Percentiles rank a stretch among this genome's conserved stretches.
Evolutionary conservation across 2,888 invertebrate genomes (phyloP).

Genomic region (Graphium colonna): DNA sequence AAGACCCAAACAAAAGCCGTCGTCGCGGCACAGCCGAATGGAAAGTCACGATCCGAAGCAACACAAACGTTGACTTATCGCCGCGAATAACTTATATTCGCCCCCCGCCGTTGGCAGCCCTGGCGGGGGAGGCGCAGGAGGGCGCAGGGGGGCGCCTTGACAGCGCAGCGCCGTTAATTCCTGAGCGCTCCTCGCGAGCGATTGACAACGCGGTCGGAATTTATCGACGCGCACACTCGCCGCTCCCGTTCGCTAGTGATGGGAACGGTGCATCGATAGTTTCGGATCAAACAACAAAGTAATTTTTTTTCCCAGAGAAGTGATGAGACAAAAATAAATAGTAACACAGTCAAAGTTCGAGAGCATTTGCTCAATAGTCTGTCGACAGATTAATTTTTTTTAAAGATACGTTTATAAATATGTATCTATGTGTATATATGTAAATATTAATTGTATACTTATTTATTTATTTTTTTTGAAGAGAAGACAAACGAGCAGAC

Average conservation of each 20-base stretch:
- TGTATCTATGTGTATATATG: no score
- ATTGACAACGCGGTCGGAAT: slow-evolving; percentile 78
- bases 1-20: background rate
- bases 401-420: no score
- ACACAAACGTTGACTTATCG: slow-evolving; percentile 9
- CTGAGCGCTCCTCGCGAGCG: slow-evolving; percentile 69
- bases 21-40: background rate
- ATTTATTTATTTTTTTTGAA: no score
- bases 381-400: no score
- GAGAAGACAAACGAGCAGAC: no score
- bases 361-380: no score
- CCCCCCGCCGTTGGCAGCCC: slow-evolving; percentile 37
- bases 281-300: no score
- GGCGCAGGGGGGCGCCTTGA: slow-evolving; percentile 61
- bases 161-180: slow-evolving; percentile 74
- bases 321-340: no score
- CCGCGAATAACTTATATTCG: slow-evolving; percentile 1
- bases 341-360: no score
- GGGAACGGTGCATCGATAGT: slow-evolving; percentile 17
- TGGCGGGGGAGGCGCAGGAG: slow-evolving; percentile 28
- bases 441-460: no score
- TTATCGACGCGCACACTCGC: slow-evolving; percentile 76
- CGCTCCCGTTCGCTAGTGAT: slow-evolving; percentile 38
- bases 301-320: no score
- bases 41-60: slow-evolving; percentile 6